Conservation (phyloP, 1,140 invertebrate genomes). For the Pectinophora gossypiella region DNA sequence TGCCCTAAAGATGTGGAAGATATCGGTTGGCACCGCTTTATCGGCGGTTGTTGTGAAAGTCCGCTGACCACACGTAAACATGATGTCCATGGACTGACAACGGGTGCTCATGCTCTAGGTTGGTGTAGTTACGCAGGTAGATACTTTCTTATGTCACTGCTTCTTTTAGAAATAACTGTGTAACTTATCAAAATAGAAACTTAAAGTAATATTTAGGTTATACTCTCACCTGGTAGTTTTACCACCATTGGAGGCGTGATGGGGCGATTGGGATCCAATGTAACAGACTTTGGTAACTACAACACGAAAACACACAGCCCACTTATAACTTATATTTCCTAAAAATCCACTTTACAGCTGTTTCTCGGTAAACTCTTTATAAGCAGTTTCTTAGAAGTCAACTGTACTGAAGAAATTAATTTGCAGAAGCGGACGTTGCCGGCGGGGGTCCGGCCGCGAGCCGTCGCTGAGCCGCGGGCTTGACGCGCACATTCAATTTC, state of each 20-base stretch:
- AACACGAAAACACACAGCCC: constrained; percentile 66
- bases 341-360: constrained; percentile 68
- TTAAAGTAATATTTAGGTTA: constrained; percentile 2
- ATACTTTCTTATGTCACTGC: no score
- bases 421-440: constrained; percentile 62
- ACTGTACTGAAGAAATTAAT: constrained; percentile 69
- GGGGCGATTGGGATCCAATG: constrained; percentile 68
- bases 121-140: no score
- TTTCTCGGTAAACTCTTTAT: constrained; percentile 70
- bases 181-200: neutral
- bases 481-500: constrained; percentile 70
- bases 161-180: no score
- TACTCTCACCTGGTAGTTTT: constrained; percentile 65
- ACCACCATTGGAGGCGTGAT: constrained; percentile 69
- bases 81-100: neutral
- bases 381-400: constrained; percentile 69
- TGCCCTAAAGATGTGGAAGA: no score
- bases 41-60: neutral
- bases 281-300: constrained; percentile 56
- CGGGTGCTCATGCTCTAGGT: no score
- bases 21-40: neutral
- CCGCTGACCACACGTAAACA: neutral
- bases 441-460: constrained; percentile 44
- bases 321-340: constrained; percentile 68
- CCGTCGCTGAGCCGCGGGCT: constrained; percentile 59